Percentiles rank a stretch among this genome's conserved stretches.
phyloP scores from a whole-genome alignment of 2,888 invertebrate species.

The Ariolimax columbianus region DNA sequence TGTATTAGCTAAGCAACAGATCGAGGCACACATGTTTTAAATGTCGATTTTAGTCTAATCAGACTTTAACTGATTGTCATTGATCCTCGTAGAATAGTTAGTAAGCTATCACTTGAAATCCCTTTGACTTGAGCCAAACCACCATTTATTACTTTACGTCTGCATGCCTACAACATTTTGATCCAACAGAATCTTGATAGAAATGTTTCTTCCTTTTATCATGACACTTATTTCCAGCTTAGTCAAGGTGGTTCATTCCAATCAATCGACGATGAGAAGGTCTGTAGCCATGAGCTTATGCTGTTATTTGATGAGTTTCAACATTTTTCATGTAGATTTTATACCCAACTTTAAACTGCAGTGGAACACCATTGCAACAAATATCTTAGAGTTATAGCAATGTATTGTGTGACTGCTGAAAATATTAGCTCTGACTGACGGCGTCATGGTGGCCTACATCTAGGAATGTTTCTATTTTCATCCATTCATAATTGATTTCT shows the following conservation, averaged over 20 bases:
- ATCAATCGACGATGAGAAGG: conserved; percentile 11
- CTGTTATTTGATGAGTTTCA: conserved; percentile 8
- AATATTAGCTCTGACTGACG: no score
- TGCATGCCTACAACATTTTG: not conserved
- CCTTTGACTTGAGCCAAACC: not conserved
- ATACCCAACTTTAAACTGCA: conserved; percentile 6
- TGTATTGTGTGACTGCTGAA: not conserved
- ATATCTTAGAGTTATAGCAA: not conserved
- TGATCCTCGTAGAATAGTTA: no score
- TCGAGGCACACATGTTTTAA: no score
- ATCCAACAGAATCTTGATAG: not conserved
- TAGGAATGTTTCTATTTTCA: no score
- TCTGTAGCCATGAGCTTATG: conserved; percentile 24
- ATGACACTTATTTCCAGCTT: conserved; percentile 21
- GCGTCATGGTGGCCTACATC: no score
- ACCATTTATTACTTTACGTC: not conserved
- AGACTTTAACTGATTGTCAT: no score
- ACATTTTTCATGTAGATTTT: not conserved
- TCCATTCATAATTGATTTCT: no score
- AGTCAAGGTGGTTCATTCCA: conserved; percentile 24
- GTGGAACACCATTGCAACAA: conserved; percentile 19
- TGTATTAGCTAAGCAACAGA: no score
- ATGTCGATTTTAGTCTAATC: no score
- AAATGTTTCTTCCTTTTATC: not conserved
- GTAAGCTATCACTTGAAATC: not conserved